phyloP scores from a whole-genome alignment of 2,888 invertebrate species.

The Agapostemon virescens region DNA sequence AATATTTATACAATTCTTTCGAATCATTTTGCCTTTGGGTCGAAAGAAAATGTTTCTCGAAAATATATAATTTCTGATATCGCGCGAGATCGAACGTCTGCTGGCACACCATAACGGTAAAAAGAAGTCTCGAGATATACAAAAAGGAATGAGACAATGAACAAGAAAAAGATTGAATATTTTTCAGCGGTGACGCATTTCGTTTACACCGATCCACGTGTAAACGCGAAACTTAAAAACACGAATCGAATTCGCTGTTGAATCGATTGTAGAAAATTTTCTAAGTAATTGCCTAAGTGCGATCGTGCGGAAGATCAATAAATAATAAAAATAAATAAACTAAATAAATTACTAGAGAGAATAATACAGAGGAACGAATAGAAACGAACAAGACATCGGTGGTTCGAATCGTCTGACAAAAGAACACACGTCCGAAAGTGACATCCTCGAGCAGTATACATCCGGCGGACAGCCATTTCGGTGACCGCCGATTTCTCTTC shows the following conservation, averaged over 20 bases:
- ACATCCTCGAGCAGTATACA: neutral
- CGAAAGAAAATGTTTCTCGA: neutral
- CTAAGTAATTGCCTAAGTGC: neutral
- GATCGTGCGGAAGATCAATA: constrained; percentile 10
- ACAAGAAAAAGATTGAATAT: neutral
- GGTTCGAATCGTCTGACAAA: constrained; percentile 12
- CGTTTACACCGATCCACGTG: neutral
- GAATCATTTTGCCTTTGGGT: neutral
- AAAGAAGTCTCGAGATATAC: neutral
- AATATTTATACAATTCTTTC: neutral
- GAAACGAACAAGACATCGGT: constrained; percentile 15
- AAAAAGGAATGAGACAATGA: neutral
- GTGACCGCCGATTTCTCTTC: constrained; percentile 3
- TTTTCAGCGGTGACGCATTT: neutral
- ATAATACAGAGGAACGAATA: constrained; percentile 34
- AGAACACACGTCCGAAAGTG: constrained; percentile 2
- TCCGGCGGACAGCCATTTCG: neutral
- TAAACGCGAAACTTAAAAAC: neutral
- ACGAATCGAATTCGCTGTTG: neutral
- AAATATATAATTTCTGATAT: neutral
- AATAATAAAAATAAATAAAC: constrained; percentile 37
- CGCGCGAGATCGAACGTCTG: neutral
- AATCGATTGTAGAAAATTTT: neutral
- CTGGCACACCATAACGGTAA: neutral
- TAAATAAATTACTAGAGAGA: constrained; percentile 43